These are phyloP conservation scores for Harpalus rubripes DNA, from an alignment of 2,888 invertebrate genomes.

Conservation along the genomic window DNA sequence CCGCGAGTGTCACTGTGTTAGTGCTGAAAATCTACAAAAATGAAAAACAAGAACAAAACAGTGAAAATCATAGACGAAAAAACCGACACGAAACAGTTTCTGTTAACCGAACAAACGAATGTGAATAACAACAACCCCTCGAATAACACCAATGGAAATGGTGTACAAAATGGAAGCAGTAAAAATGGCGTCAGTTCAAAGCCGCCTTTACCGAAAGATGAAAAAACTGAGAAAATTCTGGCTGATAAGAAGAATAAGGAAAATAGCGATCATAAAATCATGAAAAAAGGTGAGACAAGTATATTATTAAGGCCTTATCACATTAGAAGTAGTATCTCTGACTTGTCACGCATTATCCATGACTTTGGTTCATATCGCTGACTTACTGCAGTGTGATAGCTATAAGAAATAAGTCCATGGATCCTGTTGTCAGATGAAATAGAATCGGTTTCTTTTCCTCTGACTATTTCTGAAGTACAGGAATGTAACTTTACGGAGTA, in stretches of 20 bases:
- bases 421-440: too few relatives aligned
- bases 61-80: conserved; percentile 63
- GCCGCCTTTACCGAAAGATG: conserved; percentile 56
- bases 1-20: neutral
- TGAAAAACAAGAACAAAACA: conserved; percentile 63
- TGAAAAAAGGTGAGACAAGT: conserved; percentile 66
- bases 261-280: conserved; percentile 56
- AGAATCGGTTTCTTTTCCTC: too few relatives aligned
- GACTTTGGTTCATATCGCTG: too few relatives aligned
- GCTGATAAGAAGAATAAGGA: conserved; percentile 68
- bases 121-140: neutral
- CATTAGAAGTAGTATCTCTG: too few relatives aligned
- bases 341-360: too few relatives aligned
- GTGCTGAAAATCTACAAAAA: conserved; percentile 25
- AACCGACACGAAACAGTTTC: conserved; percentile 58
- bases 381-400: too few relatives aligned
- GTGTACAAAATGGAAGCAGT: conserved; percentile 43
- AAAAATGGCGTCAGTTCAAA: conserved; percentile 53
- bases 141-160: conserved; percentile 42
- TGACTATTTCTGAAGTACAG: too few relatives aligned
- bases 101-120: conserved; percentile 58
- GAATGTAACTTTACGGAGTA: too few relatives aligned
- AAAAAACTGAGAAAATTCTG: conserved; percentile 57
- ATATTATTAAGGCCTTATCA: neutral
- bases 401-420: too few relatives aligned